A percentile compares a stretch with the other conserved stretches of the same genome.
phyloP scores from a whole-genome alignment of 2,888 invertebrate genomes.

The Laothoe populi region DNA sequence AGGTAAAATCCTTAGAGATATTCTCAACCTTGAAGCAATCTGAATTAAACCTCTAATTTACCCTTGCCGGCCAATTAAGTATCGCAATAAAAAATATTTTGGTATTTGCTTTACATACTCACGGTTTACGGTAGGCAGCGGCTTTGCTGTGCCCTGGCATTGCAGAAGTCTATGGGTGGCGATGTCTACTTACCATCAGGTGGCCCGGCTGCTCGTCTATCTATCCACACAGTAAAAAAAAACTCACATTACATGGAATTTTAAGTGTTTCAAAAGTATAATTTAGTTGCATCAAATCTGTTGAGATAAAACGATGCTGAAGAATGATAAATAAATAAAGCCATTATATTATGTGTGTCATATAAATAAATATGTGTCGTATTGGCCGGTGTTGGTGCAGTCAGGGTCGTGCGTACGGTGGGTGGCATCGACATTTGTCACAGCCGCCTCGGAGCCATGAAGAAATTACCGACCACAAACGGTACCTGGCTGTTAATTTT shows the following conservation, averaged over 20 bases:
- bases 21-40: constrained; percentile 54
- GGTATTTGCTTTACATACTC: constrained; percentile 51
- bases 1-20: constrained; percentile 57
- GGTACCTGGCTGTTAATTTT: not conserved
- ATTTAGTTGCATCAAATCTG: constrained; percentile 27
- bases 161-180: too few relatives aligned
- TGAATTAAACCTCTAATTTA: constrained; percentile 72
- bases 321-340: not conserved
- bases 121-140: too few relatives aligned
- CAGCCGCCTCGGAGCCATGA: constrained; percentile 43
- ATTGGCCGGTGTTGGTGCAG: constrained; percentile 47
- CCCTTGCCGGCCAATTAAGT: constrained; percentile 72
- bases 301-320: not conserved
- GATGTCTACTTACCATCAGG: too few relatives aligned
- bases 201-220: too few relatives aligned
- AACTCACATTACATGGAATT: constrained; percentile 45
- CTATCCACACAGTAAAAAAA: too few relatives aligned
- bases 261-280: constrained; percentile 47
- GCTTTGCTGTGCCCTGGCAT: too few relatives aligned
- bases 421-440: constrained; percentile 82
- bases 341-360: too few relatives aligned
- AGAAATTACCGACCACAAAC: constrained; percentile 29
- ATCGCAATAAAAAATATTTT: constrained; percentile 59
- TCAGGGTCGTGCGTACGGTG: constrained; percentile 69
- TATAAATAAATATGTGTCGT: constrained; percentile 59